Evolutionary conservation across 2,888 invertebrate species (phyloP), one percentile per base, ranked within the genome.

Genomic region (Lobophora halterata): DNA sequence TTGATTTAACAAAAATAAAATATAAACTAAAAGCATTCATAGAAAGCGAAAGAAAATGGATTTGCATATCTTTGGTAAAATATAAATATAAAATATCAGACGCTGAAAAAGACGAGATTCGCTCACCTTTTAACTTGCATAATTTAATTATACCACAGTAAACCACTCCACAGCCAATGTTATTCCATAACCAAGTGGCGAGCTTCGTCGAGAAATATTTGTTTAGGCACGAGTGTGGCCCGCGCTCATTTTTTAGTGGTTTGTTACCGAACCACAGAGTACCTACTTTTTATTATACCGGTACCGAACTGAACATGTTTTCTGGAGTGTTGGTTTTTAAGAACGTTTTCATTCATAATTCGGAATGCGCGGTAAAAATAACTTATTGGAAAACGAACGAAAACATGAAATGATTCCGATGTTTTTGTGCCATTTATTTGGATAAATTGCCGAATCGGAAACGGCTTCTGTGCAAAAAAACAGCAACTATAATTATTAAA

Each of bases 161-260:
- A 24, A 19, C 18, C 24, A 20, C 16, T 37, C 5, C 14, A 3
- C 11, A 7, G 8, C 20, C 37, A 38, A 21, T 27, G 26, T 38
- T 37, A 20, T 37, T 31, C 17, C 11, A 31, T 25, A 31, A 29
- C 23, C 29, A 19, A 20, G 25, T 29, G 20, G 18, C 28, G 17
- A 17, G 23, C 30, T 13, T 20, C 50, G 44, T 41, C 28, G 46
- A 38, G 44, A 48, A 53, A 53, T 53, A 46, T 53, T 53, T 50
- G 48, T 45, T 53, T 53, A 53, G 53, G 53, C 21, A 30, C 21
- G 42, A 35, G 45, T 25, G 39, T 38, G 48, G 38, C 21, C 33
- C 19, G 33, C 30, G 46, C 24, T 41, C 41, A 50, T 50, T 53
- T 53, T 50, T 53, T 50, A 31, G 40, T 28, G 43, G 49, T 34